Evolutionary conservation across 2,888 invertebrate species (phyloP), one percentile per base, ranked within the genome.

Genomic region (Drosophila pseudotalamancana): DNA sequence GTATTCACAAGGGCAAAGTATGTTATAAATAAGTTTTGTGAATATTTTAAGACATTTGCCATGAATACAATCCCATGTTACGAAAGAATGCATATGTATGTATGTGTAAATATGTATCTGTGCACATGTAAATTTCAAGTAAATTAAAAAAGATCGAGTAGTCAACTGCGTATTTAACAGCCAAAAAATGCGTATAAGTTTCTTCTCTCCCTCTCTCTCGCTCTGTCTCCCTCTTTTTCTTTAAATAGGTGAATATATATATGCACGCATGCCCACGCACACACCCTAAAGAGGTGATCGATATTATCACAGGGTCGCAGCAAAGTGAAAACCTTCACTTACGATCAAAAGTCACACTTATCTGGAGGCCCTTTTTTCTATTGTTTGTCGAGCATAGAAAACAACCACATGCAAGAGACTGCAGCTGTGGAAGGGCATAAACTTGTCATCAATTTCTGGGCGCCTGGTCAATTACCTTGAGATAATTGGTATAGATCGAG

Each of bases 401-500:
- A 61, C 35, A 56, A 51, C 60, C 18, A 50, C 25, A 43, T 18
- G 61, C 29, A 23, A 43, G 59, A 19, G 27, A 42, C 14, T 61
- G 72, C 63, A 55, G 8, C 29, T 51, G 31, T 32, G 25, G 53
- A 75, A 69, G 76, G 73, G 64, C 66, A 66, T 5, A 19, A 39
- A n/a, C 31, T 48, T 60, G 61, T 76, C 42, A 6, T 18, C 6
- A n/a, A 12, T 16, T 56, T 45, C 75, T 90, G 89, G 53, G 78
- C 87, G 85, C 89, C 89, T 86, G 81, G 56, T 72, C 54, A 67
- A 66, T 69, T 80, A 77, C 89, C 87, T 80, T 88, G 89, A 82
- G 87, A 88, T 90, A 90, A 90, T 90, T 90, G 89, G 89, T 89
- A 83, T 89, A 88, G 89, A 87, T 88, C 89, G 88, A 88, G 89